Evolutionary conservation across 2,113 vertebrate genomes (phyloP).

Genomic region (Himantopus leucocephalus): DNA sequence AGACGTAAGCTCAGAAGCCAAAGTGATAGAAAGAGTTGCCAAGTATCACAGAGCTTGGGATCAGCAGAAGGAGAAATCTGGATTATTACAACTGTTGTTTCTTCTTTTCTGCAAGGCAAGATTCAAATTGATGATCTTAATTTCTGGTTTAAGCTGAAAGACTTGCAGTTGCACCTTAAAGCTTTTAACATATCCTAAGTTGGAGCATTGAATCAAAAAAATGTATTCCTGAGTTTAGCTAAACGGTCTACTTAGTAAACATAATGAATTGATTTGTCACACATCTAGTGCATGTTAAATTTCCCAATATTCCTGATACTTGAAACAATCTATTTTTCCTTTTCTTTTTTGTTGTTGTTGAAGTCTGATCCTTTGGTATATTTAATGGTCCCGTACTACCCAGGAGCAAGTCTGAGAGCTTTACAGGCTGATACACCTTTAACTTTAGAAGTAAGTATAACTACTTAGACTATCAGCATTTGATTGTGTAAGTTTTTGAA

Average conservation of each 20-base stretch:
- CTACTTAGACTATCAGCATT: neutral
- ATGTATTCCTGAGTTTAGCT: neutral
- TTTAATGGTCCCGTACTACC: slow-evolving; percentile 81
- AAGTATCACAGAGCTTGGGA: slow-evolving; percentile 74
- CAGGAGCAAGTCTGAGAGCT: slow-evolving; percentile 68
- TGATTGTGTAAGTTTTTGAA: neutral
- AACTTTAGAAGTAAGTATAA: slow-evolving; percentile 73
- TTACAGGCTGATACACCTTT: slow-evolving; percentile 75
- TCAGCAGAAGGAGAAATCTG: slow-evolving; percentile 68
- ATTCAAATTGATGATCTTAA: neutral
- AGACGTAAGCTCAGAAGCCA: slow-evolving; percentile 75
- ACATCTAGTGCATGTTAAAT: neutral
- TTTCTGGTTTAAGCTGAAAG: neutral
- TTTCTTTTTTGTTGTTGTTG: neutral
- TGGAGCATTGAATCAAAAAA: neutral
- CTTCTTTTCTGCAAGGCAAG: slow-evolving; percentile 83
- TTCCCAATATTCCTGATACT: neutral
- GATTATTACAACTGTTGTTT: slow-evolving; percentile 75
- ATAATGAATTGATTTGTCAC: neutral
- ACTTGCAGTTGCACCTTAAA: neutral
- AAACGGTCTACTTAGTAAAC: neutral
- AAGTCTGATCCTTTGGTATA: slow-evolving; percentile 83
- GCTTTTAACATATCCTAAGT: neutral
- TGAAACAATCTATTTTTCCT: neutral
- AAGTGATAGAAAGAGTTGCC: slow-evolving; percentile 75